Conservation (phyloP, 1,140 invertebrate species). For the Drosophila bocki region DNA sequence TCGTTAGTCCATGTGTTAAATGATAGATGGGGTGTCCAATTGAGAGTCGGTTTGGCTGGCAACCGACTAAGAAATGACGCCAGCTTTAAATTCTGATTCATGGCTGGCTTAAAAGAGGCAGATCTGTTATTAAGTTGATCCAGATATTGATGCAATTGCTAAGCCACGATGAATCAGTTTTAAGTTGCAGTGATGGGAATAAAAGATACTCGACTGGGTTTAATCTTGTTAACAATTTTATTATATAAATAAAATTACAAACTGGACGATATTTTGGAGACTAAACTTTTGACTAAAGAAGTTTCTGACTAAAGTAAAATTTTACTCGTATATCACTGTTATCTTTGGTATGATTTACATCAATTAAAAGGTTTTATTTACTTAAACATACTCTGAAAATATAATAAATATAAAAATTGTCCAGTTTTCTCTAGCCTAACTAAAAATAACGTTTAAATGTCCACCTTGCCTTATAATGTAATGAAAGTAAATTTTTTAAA, state of each 20-base stretch:
- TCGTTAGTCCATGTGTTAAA: conserved; percentile 55
- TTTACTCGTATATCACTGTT: background rate
- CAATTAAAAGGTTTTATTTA: background rate
- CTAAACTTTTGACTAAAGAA: background rate
- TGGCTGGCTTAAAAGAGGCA: conserved; percentile 7
- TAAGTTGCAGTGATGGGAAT: background rate
- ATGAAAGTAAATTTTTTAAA: conserved; percentile 78
- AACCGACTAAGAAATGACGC: conserved; percentile 43
- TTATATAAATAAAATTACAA: background rate
- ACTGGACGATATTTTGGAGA: no score
- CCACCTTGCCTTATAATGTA: conserved; percentile 56
- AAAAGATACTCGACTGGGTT: background rate
- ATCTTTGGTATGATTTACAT: background rate
- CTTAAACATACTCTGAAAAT: background rate
- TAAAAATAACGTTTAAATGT: conserved; percentile 10
- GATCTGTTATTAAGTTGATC: conserved; percentile 11
- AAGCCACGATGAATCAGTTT: background rate
- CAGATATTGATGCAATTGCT: conserved; percentile 10
- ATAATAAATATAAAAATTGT: background rate
- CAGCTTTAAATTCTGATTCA: conserved; percentile 32
- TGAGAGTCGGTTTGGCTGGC: conserved; percentile 40
- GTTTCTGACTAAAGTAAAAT: no score
- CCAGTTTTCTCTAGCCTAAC: conserved; percentile 55
- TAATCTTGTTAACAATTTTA: background rate
- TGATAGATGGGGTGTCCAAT: conserved; percentile 57